Base-by-base conservation (phyloP, 2,888 invertebrate species). In the Camptogramma bilineatum region DNA sequence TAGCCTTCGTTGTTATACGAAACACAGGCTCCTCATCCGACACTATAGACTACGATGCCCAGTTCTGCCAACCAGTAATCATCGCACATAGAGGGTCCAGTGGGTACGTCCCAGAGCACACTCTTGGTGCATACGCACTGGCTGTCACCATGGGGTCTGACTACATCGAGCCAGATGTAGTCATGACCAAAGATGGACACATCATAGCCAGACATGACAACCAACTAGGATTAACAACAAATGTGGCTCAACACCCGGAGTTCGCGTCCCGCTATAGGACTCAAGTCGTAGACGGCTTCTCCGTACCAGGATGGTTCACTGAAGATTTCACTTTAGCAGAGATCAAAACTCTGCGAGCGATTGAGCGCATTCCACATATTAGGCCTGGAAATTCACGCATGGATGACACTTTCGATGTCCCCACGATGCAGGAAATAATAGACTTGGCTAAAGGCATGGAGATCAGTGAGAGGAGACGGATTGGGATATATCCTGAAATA, bases 301-400 rank as follows among this genome's bases (percentile, higher is more conserved):
- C 74, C 69, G 51, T 86, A 3, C 83, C 72, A 34, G 91, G 88
- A 8, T 93, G 91, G 91, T 93, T 91, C 67, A 85, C 86, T 1
- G 92, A 92, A 83, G 91, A 93, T 66, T 93, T 92, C 62, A 91
- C 91, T 13, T 78, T 93, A 1, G 85, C 77, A 3, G 92, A 93
- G 76, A 77, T 93, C 4, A 93, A 93, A 76, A 84, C 84, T 0
- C 73, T 93, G 34, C 83, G 85, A 31, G 82, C 88, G 1, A 82
- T 86, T 28, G 92, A 93, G 79, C 85, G 90, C 10, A 89, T 93
- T 19, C 90, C 91, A 0, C 67, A 61, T 1, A 79, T 81, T 8
- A 80, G 92, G 63, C 89, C 90, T 0, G 91, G 91, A 2, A 93
- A 91, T 60, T 78, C 85, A 8, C 80, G 91, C 63, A 85, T 91